Percentiles rank a stretch among this genome's conserved stretches.
Conservation (phyloP, 1,140 invertebrate genomes). For the Psilanteris sp. region DNA sequence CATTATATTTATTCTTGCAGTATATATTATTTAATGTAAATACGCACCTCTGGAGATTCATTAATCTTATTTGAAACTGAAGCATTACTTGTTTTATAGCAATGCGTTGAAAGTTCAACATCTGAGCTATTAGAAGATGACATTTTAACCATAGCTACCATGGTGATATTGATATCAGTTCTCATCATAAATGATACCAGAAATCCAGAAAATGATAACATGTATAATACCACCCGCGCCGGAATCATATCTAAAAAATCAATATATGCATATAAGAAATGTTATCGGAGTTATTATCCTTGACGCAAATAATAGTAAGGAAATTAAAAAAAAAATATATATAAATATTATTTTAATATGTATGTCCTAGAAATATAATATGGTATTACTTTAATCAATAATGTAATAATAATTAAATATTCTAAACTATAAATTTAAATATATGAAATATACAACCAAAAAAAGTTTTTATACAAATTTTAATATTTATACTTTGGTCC, state of each 20-base stretch:
- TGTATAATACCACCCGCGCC: slow-evolving; percentile 84
- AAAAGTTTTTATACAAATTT: no score
- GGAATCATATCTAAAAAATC: slow-evolving; percentile 79
- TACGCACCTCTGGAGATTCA: no score
- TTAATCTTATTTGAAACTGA: no score
- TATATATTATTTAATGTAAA: no score
- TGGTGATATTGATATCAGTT: slow-evolving; percentile 86
- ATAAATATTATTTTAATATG: no score
- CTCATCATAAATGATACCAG: slow-evolving; percentile 89
- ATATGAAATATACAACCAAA: no score
- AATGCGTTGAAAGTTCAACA: slow-evolving; percentile 63
- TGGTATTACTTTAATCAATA: no score
- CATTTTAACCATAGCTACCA: slow-evolving; percentile 83
- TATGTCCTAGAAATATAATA: no score
- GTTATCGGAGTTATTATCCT: slow-evolving; percentile 1
- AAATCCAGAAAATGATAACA: slow-evolving; percentile 86
- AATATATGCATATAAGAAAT: slow-evolving; percentile 9
- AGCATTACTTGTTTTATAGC: slow-evolving; percentile 65
- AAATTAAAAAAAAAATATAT: slow-evolving; percentile 7
- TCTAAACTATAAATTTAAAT: no score
- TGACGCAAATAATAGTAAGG: background rate
- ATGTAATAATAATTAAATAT: no score
- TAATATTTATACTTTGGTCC: no score
- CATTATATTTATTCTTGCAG: no score
- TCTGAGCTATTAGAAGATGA: slow-evolving; percentile 59